These are phyloP conservation scores for Batillaria attramentaria DNA, from an alignment of 1,140 invertebrate genomes.

Conservation along the genomic window DNA sequence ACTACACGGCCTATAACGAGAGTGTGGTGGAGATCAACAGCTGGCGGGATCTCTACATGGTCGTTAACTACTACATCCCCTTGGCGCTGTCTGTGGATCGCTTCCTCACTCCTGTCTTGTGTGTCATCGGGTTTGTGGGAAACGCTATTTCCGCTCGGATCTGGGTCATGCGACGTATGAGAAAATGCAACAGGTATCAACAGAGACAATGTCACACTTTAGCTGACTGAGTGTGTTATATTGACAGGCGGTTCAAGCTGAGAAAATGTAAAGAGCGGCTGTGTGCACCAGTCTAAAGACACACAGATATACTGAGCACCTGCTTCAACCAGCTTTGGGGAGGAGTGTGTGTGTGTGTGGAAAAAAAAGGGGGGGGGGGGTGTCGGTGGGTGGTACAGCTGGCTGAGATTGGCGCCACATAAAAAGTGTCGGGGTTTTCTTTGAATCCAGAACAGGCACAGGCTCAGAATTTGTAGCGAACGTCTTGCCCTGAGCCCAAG, in stretches of 20 bases:
- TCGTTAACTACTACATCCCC: conserved; percentile 38
- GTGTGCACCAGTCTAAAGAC: too few relatives aligned
- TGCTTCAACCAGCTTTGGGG: too few relatives aligned
- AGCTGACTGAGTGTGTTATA: too few relatives aligned
- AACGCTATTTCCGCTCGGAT: conserved; percentile 64
- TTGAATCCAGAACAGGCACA: too few relatives aligned
- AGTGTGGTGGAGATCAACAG: conserved; percentile 22
- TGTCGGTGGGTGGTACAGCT: too few relatives aligned
- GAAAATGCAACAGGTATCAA: conserved; percentile 51
- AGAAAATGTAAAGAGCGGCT: too few relatives aligned
- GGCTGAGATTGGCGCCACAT: too few relatives aligned
- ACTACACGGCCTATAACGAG: too few relatives aligned
- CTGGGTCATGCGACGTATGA: conserved; percentile 60
- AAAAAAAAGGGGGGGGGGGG: neutral
- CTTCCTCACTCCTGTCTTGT: conserved; percentile 53
- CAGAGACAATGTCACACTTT: too few relatives aligned
- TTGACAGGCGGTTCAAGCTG: too few relatives aligned
- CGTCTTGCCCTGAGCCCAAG: too few relatives aligned
- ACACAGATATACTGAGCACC: neutral
- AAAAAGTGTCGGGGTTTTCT: neutral
- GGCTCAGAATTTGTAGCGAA: too few relatives aligned
- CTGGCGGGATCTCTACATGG: conserved; percentile 40
- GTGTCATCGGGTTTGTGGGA: conserved; percentile 61
- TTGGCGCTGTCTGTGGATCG: conserved; percentile 44
- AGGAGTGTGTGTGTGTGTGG: neutral